Base-by-base conservation (phyloP, 2,888 invertebrate genomes). In the Kryphioiulus occultus region DNA sequence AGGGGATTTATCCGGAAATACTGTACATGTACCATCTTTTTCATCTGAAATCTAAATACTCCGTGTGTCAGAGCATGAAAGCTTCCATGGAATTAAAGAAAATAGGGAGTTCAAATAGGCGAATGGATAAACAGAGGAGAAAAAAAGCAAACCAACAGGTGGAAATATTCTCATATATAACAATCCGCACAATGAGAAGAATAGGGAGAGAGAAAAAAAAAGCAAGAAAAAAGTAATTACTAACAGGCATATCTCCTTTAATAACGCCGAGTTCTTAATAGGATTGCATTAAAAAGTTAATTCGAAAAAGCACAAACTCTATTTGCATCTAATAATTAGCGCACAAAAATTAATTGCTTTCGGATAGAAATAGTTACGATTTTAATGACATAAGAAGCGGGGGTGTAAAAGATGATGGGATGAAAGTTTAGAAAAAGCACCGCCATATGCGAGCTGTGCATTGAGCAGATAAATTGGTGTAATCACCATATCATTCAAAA, bases 261-360 rank as follows among this genome's bases (percentile, higher is more conserved):
- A 78, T 78, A 78, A 78, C 15, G 26, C 78, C 78, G 78, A 78
- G 78, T 78, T 78, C 30, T 30, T 78, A 78, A 78, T 78, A 78
- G 78, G 78, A 78, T 78, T 78, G 26, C 78, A 78, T 78, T 78
- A 78, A 78, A 78, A 78, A 78, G 78, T 78, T 78, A 78, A 78
- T 78, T 78, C 78, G 78, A 78, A 78, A 78, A 78, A 78, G 12
- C 30, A 78, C 78, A 78, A 78, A 78, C 78, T 68, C 68, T 30
- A 78, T 78, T 78, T 78, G 78, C 78, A 78, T 78, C 30, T 26
- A 78, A 30, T 78, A 78, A 78, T 78, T 78, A 78, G 78, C 78
- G 78, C 30, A 22, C 78, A 78, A 78, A 78, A 78, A 78, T 78
- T 78, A 78, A 78, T 78, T 78, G 78, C 78, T 30, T 78, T 78